Conservation (phyloP, 2,797 vertebrate species). For the Phaenicophaeus curvirostris region DNA sequence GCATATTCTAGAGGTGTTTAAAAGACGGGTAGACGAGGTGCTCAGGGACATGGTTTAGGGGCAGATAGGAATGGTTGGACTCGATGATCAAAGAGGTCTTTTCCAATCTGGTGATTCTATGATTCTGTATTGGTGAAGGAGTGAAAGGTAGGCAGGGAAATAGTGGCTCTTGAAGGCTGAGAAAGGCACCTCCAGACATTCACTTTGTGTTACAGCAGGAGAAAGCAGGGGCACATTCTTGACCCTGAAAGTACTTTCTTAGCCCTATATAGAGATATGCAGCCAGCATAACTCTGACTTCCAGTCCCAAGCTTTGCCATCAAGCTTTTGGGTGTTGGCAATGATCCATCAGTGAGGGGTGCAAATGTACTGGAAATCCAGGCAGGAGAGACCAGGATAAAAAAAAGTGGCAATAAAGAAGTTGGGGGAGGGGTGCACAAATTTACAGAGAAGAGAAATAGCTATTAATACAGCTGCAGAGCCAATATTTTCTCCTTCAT, state of each 20-base stretch:
- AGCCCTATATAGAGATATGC: fast-evolving
- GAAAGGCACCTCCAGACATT: neutral
- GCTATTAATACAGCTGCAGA: neutral
- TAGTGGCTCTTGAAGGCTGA: neutral
- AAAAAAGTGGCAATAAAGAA: neutral
- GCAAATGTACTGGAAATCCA: neutral
- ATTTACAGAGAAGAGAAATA: neutral
- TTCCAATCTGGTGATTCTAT: no score
- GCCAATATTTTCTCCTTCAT: fast-evolving
- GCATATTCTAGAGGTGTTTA: neutral
- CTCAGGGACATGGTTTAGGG: no score
- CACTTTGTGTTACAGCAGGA: neutral
- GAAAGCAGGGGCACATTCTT: neutral
- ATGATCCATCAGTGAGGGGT: neutral
- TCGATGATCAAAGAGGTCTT: no score
- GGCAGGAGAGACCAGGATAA: neutral
- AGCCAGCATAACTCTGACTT: neutral
- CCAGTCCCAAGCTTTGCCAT: neutral
- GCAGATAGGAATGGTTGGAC: no score
- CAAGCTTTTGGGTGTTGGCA: neutral
- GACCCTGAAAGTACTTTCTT: neutral
- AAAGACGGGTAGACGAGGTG: no score
- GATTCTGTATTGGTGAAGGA: neutral
- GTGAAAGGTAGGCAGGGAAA: neutral
- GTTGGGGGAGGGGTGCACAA: neutral